Percentiles rank a stretch among this genome's conserved stretches.
Conservation (phyloP, 2,888 invertebrate genomes). For the Drosophila kambysellisi region DNA sequence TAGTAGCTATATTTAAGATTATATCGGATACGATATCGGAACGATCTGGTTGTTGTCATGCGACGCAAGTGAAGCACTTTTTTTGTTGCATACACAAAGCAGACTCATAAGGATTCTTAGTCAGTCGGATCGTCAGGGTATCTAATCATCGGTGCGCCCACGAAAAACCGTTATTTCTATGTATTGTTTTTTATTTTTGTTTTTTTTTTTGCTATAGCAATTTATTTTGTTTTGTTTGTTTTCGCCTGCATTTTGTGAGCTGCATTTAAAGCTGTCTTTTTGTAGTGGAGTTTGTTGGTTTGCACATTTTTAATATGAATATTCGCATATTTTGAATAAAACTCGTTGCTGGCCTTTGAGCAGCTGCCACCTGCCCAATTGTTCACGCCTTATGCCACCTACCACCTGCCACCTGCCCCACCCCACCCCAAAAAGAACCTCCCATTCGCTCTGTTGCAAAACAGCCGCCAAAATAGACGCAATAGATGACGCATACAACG, state of each 20-base stretch:
- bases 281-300: slow-evolving; percentile 33
- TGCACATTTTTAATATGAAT: slow-evolving; percentile 65
- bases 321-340: slow-evolving; percentile 75
- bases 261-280: slow-evolving; percentile 33
- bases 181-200: neutral
- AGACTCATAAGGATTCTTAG: neutral
- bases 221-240: slow-evolving; percentile 3
- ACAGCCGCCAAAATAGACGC: slow-evolving; percentile 69
- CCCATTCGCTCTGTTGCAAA: slow-evolving; percentile 7
- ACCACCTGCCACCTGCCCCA: too few relatives aligned
- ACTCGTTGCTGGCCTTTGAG: slow-evolving; percentile 50
- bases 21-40: neutral
- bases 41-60: neutral
- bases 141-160: neutral
- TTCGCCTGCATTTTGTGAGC: slow-evolving; percentile 1
- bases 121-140: neutral
- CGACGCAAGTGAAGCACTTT: neutral
- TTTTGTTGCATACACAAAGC: neutral
- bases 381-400: neutral
- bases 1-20: neutral
- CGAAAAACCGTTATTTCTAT: neutral
- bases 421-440: neutral
- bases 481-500: slow-evolving; percentile 75
- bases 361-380: slow-evolving; percentile 47
- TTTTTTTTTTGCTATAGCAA: slow-evolving; percentile 16